Conservation (phyloP, 2,797 vertebrate genomes). For the Meriones psammophilus region DNA sequence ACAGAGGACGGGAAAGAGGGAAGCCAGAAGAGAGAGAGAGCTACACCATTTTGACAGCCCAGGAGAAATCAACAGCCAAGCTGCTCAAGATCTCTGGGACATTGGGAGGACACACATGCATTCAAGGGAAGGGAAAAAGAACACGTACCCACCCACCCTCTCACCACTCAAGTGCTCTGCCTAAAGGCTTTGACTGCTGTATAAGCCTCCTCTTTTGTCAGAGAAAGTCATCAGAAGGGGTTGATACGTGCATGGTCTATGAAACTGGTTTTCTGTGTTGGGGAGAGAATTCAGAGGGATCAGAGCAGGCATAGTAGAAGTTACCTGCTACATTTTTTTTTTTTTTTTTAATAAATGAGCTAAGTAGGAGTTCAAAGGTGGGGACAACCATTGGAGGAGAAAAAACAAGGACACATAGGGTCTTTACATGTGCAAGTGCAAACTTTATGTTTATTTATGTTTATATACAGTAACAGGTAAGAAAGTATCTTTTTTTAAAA, state of each 20-base stretch:
- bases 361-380: neutral
- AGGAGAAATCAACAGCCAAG: neutral
- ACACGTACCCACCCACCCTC: neutral
- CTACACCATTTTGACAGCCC: neutral
- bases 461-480: neutral
- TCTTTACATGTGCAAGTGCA: neutral
- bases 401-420: neutral
- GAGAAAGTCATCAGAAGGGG: neutral
- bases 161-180: neutral
- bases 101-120: neutral
- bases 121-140: neutral
- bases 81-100: neutral
- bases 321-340: neutral
- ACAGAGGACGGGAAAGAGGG: too few relatives aligned
- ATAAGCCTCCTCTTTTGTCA: neutral
- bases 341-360: neutral
- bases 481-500: neutral
- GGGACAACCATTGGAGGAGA: neutral
- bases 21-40: neutral
- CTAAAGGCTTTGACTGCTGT: neutral
- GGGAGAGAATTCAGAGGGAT: neutral
- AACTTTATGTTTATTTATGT: conserved; percentile 53
- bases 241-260: neutral
- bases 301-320: neutral
- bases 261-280: neutral